A percentile compares a stretch with the other conserved stretches of the same genome.
These are phyloP conservation scores for Geophilus truncorum DNA, from an alignment of 2,888 invertebrate species.

Conservation along the genomic window DNA sequence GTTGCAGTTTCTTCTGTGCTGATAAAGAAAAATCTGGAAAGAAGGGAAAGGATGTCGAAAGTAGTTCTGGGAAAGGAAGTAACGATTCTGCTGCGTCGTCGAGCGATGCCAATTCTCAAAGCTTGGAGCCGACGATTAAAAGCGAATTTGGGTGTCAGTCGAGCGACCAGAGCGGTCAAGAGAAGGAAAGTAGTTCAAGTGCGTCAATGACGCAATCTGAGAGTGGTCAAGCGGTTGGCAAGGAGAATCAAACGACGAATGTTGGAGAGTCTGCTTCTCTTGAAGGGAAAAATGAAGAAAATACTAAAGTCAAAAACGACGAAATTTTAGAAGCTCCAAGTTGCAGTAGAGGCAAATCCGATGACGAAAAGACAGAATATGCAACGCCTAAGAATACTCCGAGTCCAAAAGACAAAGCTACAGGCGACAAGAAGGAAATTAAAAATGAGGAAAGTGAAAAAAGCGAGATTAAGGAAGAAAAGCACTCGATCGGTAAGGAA, in stretches of 20 bases:
- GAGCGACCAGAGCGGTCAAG: not conserved
- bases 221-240: not conserved
- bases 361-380: not conserved
- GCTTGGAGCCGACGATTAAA: not conserved
- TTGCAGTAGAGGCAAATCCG: not conserved
- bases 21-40: constrained; percentile 13
- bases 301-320: not conserved
- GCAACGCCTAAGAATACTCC: not conserved
- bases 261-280: not conserved
- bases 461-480: not conserved
- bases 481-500: not conserved
- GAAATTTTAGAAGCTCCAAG: not conserved
- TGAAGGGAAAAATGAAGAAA: not conserved
- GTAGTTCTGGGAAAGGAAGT: not conserved
- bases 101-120: not conserved
- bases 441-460: not conserved
- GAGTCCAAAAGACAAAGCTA: not conserved
- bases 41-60: too few relatives aligned
- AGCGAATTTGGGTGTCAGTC: not conserved
- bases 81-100: not conserved
- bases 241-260: not conserved
- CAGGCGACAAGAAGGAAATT: not conserved
- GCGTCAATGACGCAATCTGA: not conserved
- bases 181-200: not conserved
- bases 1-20: not conserved